Evolutionary conservation across 2,113 vertebrate species (phyloP), one percentile per base, ranked within the genome.

Genomic region (Myrmecophaga tridactyla): DNA sequence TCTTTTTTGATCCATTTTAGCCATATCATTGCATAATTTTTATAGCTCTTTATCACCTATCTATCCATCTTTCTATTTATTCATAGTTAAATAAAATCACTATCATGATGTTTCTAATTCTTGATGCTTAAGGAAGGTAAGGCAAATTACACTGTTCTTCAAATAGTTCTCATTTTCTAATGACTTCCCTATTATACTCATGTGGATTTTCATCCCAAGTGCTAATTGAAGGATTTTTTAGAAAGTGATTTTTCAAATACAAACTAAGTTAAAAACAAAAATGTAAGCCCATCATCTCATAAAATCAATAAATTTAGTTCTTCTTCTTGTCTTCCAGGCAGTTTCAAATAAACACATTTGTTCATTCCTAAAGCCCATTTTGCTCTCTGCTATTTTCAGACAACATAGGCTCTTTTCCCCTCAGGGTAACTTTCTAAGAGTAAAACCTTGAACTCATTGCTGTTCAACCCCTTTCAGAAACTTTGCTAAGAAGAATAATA

Each of bases 121-220:
- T 14, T 76, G 18, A 53, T 90, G 3, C 8, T 8, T n/a, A 41
- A 39, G 72, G 41, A 65, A 86, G 18, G 7, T 20, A 86, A 81
- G 58, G 8, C 7, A 81, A 89, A 41, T 14, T 70, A 41, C 1
- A 53, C 9, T 65, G 20, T 36, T 95, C 29, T 4, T 27, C 39
- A 94, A 88, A 62, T 81, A 82, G 62, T 77, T 90, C 31, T 69
- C 20, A 88, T 67, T 75, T 31, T 62, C 17, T 15, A 84, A 82
- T 53, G 56, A 83, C 7, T 6, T 86, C 21, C 46, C 21, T 77
- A 31, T 25, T 62, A 43, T 27, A 63, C 0, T n/a, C 77, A 39
- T 87, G 13, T 86, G 92, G 67, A 62, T 82, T 83, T 95, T 88
- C 90, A 83, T 53, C 25, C 20, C 41, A 86, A 60, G 1, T 91